Percentiles rank a stretch among this genome's conserved stretches.
These are phyloP conservation scores for Diorhabda sublineata DNA, from an alignment of 1,140 invertebrate genomes.

Conservation along the genomic window DNA sequence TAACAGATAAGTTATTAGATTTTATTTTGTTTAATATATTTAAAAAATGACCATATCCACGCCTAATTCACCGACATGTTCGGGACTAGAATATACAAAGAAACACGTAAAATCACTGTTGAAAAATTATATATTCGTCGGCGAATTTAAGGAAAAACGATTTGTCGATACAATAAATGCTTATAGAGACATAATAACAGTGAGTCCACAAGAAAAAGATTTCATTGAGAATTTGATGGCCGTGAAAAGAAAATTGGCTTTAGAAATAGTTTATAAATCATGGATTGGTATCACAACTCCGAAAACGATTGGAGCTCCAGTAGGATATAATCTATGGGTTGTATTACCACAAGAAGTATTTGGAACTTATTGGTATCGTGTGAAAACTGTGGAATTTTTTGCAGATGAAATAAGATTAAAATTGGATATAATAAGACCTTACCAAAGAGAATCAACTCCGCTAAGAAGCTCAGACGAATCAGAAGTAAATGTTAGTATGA, in stretches of 20 bases:
- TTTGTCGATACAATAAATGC: slow-evolving; percentile 31
- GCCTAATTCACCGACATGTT: not conserved
- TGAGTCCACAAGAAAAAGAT: slow-evolving; percentile 27
- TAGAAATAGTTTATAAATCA: slow-evolving; percentile 14
- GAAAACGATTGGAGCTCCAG: slow-evolving; percentile 30
- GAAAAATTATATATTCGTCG: slow-evolving; percentile 34
- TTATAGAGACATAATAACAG: slow-evolving; percentile 35
- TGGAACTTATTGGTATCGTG: slow-evolving; percentile 36
- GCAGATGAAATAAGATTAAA: slow-evolving; percentile 33
- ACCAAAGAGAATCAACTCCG: slow-evolving; percentile 9
- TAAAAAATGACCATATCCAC: slow-evolving; percentile 6
- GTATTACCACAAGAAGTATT: slow-evolving; percentile 32
- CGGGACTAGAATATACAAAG: slow-evolving; percentile 21
- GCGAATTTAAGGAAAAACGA: slow-evolving; percentile 36
- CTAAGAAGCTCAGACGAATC: not conserved
- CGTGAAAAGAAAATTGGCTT: slow-evolving; percentile 27
- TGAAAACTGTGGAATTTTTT: slow-evolving; percentile 35
- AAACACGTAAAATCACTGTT: slow-evolving; percentile 34
- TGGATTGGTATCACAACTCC: slow-evolving; percentile 36
- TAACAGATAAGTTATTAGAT: too few species aligned
- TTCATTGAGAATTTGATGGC: slow-evolving; percentile 31
- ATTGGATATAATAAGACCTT: slow-evolving; percentile 28
- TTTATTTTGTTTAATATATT: too few species aligned
- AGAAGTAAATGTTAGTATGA: not conserved
- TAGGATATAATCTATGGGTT: slow-evolving; percentile 36